phyloP scores from a whole-genome alignment of 2,888 invertebrate genomes.

The Drosophila tripunctata region DNA sequence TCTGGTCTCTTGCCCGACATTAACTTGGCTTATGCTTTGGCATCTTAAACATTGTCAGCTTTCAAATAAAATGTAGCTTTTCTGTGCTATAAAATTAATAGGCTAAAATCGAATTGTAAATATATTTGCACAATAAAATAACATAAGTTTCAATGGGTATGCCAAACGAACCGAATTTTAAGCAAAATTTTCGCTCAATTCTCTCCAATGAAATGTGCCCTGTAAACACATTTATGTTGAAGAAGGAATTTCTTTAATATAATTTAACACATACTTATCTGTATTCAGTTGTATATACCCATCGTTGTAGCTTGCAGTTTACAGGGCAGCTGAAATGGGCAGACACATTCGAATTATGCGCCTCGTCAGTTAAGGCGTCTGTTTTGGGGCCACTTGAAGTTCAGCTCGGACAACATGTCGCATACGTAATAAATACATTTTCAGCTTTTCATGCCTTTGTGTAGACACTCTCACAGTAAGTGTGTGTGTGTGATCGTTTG shows the following conservation, averaged over 20 bases:
- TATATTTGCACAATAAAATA: conserved; percentile 10
- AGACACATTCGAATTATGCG: neutral
- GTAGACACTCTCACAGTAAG: neutral
- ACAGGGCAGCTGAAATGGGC: conserved; percentile 17
- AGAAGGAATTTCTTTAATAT: too few relatives aligned
- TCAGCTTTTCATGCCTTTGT: conserved; percentile 21
- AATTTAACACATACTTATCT: too few relatives aligned
- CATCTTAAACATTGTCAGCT: conserved; percentile 13
- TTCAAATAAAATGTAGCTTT: conserved; percentile 28
- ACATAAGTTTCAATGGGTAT: conserved; percentile 7
- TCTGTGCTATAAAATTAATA: conserved; percentile 12
- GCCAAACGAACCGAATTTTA: neutral
- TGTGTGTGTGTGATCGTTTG: conserved; percentile 9
- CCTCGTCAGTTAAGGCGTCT: conserved; percentile 18
- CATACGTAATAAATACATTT: conserved; percentile 66
- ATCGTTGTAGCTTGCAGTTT: neutral
- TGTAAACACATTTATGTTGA: too few relatives aligned
- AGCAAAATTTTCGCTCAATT: too few relatives aligned
- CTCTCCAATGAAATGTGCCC: too few relatives aligned
- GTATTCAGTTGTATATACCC: neutral
- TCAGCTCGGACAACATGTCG: conserved; percentile 46
- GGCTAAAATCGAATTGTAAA: conserved; percentile 10
- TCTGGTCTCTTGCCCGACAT: conserved; percentile 8
- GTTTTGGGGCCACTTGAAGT: conserved; percentile 41
- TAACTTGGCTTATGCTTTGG: conserved; percentile 35